These are phyloP conservation scores for Etia nguti DNA, from an alignment of 2,113 vertebrate genomes.

Conservation along the genomic window DNA sequence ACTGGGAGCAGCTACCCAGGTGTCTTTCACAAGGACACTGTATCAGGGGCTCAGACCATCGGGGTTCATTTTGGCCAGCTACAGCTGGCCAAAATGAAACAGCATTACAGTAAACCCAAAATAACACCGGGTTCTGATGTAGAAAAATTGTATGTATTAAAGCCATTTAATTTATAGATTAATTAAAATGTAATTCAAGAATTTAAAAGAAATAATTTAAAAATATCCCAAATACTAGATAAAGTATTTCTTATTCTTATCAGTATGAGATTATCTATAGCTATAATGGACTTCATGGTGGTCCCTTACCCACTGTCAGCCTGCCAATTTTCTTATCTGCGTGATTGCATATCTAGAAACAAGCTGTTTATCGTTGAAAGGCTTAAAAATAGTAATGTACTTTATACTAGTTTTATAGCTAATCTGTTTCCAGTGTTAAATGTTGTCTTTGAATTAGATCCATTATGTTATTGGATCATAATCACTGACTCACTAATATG, in stretches of 20 bases:
- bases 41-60: not conserved
- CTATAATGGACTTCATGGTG: not conserved
- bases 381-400: not conserved
- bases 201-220: not conserved
- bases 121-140: not conserved
- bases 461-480: not conserved
- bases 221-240: not conserved
- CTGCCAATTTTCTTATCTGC: not conserved
- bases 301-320: not conserved
- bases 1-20: not conserved
- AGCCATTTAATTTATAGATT: not conserved
- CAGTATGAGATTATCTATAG: not conserved
- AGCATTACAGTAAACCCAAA: not conserved
- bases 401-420: not conserved
- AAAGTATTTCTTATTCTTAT: not conserved
- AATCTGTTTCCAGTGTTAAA: not conserved
- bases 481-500: not conserved
- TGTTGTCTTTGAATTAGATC: not conserved
- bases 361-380: not conserved
- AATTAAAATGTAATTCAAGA: not conserved
- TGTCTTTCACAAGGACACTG: not conserved
- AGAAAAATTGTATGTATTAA: not conserved
- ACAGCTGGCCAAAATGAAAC: not conserved
- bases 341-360: not conserved
- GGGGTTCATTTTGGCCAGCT: no score